Evolutionary conservation across 2,113 vertebrate species (phyloP).

Genomic region (Verasper variegatus): DNA sequence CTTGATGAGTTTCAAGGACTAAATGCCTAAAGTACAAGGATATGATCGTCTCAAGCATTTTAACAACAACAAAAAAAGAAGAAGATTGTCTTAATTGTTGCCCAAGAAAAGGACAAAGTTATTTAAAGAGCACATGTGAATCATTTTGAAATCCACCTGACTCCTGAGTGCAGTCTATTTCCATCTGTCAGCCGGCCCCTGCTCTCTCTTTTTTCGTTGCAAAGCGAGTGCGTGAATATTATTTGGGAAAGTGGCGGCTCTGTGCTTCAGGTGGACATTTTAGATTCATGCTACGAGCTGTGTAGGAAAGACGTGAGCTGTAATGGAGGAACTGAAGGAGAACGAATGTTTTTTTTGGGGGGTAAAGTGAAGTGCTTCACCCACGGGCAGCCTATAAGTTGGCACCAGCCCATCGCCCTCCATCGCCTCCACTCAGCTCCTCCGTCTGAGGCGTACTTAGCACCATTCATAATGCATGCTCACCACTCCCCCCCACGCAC

Average conservation of each 20-base stretch:
- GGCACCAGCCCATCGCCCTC: slow-evolving; percentile 62
- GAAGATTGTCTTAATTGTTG: too few relatives aligned
- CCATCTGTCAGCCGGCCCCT: slow-evolving; percentile 9
- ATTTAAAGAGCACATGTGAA: slow-evolving; percentile 8
- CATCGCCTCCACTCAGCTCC: slow-evolving; percentile 74
- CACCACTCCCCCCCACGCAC: slow-evolving; percentile 56
- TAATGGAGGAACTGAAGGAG: slow-evolving; percentile 41
- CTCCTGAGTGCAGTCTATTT: slow-evolving; percentile 5
- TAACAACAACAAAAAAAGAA: neutral
- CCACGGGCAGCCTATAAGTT: slow-evolving; percentile 64
- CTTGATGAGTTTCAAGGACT: too few relatives aligned
- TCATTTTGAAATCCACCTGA: neutral
- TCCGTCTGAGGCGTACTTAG: slow-evolving; percentile 77
- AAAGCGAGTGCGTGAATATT: slow-evolving; percentile 23
- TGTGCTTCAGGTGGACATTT: slow-evolving; percentile 50
- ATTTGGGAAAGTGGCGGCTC: slow-evolving; percentile 38
- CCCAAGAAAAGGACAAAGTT: neutral
- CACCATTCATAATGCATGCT: slow-evolving; percentile 83
- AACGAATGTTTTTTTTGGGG: slow-evolving; percentile 52
- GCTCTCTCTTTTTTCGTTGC: neutral
- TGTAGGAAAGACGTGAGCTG: slow-evolving; percentile 25
- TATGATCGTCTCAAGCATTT: slow-evolving; percentile 9
- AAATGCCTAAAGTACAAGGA: neutral
- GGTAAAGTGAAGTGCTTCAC: slow-evolving; percentile 67
- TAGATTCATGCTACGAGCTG: slow-evolving; percentile 37